Percentiles rank a stretch among this genome's conserved stretches.
These are phyloP conservation scores for Bergia sp. DNA, from an alignment of 92 coral and sea anemone species.

Conservation along the genomic window DNA sequence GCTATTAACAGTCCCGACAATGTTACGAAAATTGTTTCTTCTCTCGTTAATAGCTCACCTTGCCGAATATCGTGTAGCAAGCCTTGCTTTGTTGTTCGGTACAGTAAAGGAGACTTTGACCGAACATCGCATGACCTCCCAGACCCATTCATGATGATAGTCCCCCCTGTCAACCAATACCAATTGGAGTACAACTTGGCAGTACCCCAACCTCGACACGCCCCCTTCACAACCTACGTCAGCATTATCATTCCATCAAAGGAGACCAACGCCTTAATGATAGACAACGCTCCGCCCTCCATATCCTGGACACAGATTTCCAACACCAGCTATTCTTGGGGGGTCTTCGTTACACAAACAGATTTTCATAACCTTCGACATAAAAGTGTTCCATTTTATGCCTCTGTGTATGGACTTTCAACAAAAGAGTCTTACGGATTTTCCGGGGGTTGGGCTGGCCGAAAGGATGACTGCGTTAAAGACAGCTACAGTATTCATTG, in stretches of 20 bases:
- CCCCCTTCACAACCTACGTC: constrained; percentile 51
- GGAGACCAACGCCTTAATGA: neutral
- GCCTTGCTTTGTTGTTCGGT: constrained; percentile 49
- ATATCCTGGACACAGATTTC: constrained; percentile 29
- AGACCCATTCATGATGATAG: constrained; percentile 63
- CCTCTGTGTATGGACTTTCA: constrained; percentile 16
- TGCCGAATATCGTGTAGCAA: constrained; percentile 29
- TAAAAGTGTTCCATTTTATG: neutral
- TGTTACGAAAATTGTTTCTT: neutral
- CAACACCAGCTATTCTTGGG: constrained; percentile 31
- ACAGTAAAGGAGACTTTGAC: constrained; percentile 17
- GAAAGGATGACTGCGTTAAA: neutral
- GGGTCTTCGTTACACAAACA: neutral
- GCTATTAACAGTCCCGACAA: neutral
- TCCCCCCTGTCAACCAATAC: constrained; percentile 62
- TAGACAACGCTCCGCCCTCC: constrained; percentile 8
- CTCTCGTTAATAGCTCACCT: neutral
- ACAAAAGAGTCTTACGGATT: constrained; percentile 29
- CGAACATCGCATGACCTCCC: constrained; percentile 9
- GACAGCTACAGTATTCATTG: neutral
- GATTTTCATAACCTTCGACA: constrained; percentile 31
- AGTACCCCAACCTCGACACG: constrained; percentile 51
- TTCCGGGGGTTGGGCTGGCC: constrained; percentile 42
- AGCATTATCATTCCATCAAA: constrained; percentile 41
- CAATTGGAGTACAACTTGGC: constrained; percentile 53